Evolutionary conservation across 2,888 invertebrate species (phyloP).

Genomic region (Sisyra nigra): DNA sequence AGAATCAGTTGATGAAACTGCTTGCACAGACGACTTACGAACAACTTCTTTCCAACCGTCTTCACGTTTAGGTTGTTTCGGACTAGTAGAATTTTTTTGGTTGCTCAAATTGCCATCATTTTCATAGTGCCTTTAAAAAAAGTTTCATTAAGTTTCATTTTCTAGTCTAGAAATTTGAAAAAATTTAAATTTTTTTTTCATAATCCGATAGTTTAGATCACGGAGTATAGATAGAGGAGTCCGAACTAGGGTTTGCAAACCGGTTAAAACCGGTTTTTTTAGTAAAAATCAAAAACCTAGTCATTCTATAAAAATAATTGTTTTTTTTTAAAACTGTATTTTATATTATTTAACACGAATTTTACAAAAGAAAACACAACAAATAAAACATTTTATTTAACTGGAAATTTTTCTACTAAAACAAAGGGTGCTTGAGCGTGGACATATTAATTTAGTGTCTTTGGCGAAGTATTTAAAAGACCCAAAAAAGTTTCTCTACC

Average conservation of each 20-base stretch:
- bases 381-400: too few relatives aligned
- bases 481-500: too few relatives aligned
- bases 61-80: slow-evolving; percentile 56
- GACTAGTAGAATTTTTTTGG: slow-evolving; percentile 32
- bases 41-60: slow-evolving; percentile 98
- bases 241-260: neutral
- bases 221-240: neutral
- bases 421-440: too few relatives aligned
- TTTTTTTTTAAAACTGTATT: too few relatives aligned
- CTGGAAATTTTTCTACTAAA: too few relatives aligned
- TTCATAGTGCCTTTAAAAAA: slow-evolving; percentile 26
- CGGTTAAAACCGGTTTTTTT: too few relatives aligned
- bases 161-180: neutral
- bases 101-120: slow-evolving; percentile 19
- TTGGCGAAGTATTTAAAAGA: too few relatives aligned
- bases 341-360: too few relatives aligned
- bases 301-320: too few relatives aligned
- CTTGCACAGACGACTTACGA: slow-evolving; percentile 57
- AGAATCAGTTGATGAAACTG: slow-evolving; percentile 20
- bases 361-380: too few relatives aligned
- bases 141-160: neutral
- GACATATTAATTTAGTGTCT: too few relatives aligned
- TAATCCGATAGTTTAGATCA: neutral
- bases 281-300: too few relatives aligned
- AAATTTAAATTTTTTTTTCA: neutral